These are phyloP conservation scores for Platerodrilus igneus DNA, from an alignment of 2,888 invertebrate species.

Conservation along the genomic window DNA sequence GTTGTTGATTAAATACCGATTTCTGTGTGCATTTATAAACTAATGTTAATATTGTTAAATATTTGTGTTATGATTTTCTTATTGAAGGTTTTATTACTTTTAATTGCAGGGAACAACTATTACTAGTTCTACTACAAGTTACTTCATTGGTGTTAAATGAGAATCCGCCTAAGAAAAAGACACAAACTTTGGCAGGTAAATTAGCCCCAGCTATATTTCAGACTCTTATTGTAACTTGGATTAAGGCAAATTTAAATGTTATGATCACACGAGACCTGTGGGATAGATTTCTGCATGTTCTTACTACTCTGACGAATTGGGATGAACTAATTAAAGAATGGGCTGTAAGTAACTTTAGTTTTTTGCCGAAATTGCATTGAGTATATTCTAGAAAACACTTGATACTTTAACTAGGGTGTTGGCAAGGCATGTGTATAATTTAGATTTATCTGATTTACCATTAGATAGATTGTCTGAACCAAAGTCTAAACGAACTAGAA, in stretches of 20 bases:
- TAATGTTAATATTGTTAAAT: too few relatives aligned
- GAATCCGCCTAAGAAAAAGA: conserved; percentile 70
- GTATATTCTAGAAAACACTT: conserved; percentile 82
- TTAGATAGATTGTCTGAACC: conserved; percentile 74
- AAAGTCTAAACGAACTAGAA: conserved; percentile 59
- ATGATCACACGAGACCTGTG: conserved; percentile 83
- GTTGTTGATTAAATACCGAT: background rate
- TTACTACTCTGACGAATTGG: conserved; percentile 87
- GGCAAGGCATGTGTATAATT: conserved; percentile 89
- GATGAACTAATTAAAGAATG: conserved; percentile 93
- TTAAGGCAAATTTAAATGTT: conserved; percentile 93
- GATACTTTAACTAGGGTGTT: conserved; percentile 92
- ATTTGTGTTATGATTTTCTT: too few relatives aligned
- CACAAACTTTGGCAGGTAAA: conserved; percentile 71
- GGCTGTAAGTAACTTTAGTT: conserved; percentile 65
- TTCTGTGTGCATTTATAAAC: too few relatives aligned
- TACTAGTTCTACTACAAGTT: conserved; percentile 83
- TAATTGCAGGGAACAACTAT: conserved; percentile 71
- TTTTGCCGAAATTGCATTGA: too few relatives aligned
- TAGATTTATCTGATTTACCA: conserved; percentile 85
- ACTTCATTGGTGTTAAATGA: conserved; percentile 84
- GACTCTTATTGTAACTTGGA: conserved; percentile 96
- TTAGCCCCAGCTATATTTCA: conserved; percentile 83
- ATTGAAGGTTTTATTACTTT: too few relatives aligned
- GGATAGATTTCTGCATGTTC: conserved; percentile 86